Percentiles rank a stretch among this genome's conserved stretches.
These are phyloP conservation scores for Noctua pronuba DNA, from an alignment of 2,888 invertebrate species.

Conservation along the genomic window DNA sequence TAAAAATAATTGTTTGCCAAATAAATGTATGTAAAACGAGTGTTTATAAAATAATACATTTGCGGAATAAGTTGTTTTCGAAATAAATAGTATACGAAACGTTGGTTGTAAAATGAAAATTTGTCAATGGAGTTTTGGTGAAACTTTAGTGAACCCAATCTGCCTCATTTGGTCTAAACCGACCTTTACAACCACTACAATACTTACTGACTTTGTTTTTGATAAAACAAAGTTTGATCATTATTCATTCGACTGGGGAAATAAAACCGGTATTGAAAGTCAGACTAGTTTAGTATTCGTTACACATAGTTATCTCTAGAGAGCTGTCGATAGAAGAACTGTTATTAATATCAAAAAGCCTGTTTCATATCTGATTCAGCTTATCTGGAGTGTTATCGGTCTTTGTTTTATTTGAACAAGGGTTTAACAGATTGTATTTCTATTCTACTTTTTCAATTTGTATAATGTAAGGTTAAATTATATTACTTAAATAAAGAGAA, in stretches of 20 bases:
- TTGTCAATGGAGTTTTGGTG: too few relatives aligned
- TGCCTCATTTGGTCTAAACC: neutral
- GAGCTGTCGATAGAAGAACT: slow-evolving; percentile 2
- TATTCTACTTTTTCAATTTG: neutral
- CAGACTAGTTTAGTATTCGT: slow-evolving; percentile 23
- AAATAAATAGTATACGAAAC: too few relatives aligned
- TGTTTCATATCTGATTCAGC: slow-evolving; percentile 13
- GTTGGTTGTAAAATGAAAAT: too few relatives aligned
- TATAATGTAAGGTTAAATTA: neutral
- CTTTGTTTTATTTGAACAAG: slow-evolving; percentile 13
- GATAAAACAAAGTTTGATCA: slow-evolving; percentile 7
- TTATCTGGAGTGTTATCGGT: neutral
- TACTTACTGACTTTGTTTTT: slow-evolving; percentile 1
- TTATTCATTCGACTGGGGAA: slow-evolving; percentile 11
- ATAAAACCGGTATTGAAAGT: slow-evolving; percentile 16
- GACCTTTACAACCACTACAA: neutral
- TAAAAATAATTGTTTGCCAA: too few relatives aligned
- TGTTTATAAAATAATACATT: too few relatives aligned
- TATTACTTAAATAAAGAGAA: neutral
- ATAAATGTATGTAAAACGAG: too few relatives aligned
- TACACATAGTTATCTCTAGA: slow-evolving; percentile 14
- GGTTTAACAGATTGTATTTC: neutral
- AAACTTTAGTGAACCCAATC: too few relatives aligned
- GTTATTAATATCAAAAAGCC: slow-evolving; percentile 14
- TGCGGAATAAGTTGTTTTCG: too few relatives aligned